Evolutionary conservation across 2,113 vertebrate genomes (phyloP), one percentile per base, ranked within the genome.

Genomic region (Cyprinodon variegatus): DNA sequence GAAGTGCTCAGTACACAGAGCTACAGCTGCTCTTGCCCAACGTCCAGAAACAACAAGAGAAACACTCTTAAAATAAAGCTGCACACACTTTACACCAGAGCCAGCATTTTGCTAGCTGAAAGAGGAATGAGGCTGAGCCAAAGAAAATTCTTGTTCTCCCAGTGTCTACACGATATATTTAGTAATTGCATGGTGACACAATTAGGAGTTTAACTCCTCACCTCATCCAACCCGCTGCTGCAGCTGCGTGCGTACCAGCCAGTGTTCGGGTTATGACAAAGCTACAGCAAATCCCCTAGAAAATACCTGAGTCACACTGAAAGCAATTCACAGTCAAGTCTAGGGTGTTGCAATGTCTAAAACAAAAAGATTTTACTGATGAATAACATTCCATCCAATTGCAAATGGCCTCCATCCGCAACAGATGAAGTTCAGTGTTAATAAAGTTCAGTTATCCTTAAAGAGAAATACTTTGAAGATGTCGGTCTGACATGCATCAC

Each of bases 221-320:
- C 72, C 78, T 68, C 70, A 79, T 71, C 68, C 70, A 84, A 53
- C 70, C 72, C 29, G 65, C 13, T 38, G 43, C 39, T 61, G 68
- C 17, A 64, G 64, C 39, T 84, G 71, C 65, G 61, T 64, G 71
- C 65, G 61, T 64, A 72, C 62, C 41, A 64, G 81, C 71, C 74
- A 82, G 61, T 13, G 77, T 65, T 74, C 65, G 59, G 83, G 61
- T 76, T 81, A 82, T 70, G 62, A 74, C 68, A 61, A 88, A 70
- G 65, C 65, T 0, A 0, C 41, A 64, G 38, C 3, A 40, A 40
- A 81, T 70, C 46, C 70, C 11, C 29, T n/a, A 38, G 74, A 68
- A 45, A 39, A 36, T 14, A 63, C 4, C 22, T 0, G 7, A 74
- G 40, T 69, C 45, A 75, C 64, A 70, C 14, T 40, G 45, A 74